Evolutionary conservation across 2,113 vertebrate species (phyloP), one percentile per base, ranked within the genome.

Genomic region (Poecile atricapillus): DNA sequence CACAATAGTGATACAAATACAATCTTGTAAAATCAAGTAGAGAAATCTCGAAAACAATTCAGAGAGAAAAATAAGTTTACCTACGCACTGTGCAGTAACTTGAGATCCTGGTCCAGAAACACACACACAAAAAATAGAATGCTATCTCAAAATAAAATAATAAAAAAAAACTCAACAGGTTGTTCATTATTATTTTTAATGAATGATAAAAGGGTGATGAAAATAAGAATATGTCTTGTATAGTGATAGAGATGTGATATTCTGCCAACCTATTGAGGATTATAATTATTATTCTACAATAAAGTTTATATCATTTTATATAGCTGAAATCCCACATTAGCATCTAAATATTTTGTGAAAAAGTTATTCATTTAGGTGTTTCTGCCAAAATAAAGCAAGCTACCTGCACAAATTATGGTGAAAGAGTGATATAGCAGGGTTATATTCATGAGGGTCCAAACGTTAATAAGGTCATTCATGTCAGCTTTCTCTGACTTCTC

Each of bases 141-240:
- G 6, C 0, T 49, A 33, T 28, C 25, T 41, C 59, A 37, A 44
- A 68, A 73, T 4, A 5, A 27, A 3, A 4, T 49, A 33, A 27
- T 27, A 12, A 16, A 1, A 3, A 58, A 81, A 64, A 49, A n/a
- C n/a, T n/a, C 15, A 15, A 16, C 8, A 27, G 1, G 1, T 30
- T 71, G 3, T 50, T 56, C 18, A 55, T 24, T 80, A n/a, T 55
- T 43, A 50, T 64, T 60, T 85, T 69, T 35, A 64, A 60, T 35
- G 4, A 76, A 49, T 55, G 11, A 52, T 16, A 82, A 60, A 71
- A 44, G 35, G 2, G 19, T 84, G 13, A 43, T 59, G 6, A 68
- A 90, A 91, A 49, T 46, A 73, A 9, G 23, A 82, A 60, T 63
- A 13, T 39, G 5, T 43, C 17, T 52, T 52, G 2, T 33, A 15